These are phyloP conservation scores for Tortricodes alternella DNA, from an alignment of 2,888 invertebrate species.

Conservation along the genomic window DNA sequence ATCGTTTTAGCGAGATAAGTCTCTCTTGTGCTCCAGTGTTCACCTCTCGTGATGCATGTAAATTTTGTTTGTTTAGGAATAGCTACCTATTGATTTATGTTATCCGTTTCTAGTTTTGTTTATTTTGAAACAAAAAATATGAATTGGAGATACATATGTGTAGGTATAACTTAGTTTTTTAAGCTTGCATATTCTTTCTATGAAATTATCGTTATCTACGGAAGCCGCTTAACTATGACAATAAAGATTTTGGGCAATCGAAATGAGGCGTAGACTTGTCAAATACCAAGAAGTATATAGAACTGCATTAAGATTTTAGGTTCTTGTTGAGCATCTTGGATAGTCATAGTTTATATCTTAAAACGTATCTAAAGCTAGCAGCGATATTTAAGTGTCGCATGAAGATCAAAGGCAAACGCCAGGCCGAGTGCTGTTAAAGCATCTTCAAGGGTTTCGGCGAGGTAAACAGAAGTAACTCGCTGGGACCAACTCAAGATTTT, in stretches of 20 bases:
- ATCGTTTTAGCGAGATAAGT: conserved; percentile 82
- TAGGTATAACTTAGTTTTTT: neutral
- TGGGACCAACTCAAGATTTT: conserved; percentile 40
- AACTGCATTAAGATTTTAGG: too few relatives aligned
- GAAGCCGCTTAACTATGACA: too few relatives aligned
- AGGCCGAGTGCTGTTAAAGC: conserved; percentile 70
- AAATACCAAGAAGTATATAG: neutral
- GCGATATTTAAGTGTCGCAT: conserved; percentile 68
- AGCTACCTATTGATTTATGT: conserved; percentile 57
- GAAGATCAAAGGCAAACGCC: conserved; percentile 70
- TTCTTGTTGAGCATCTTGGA: too few relatives aligned
- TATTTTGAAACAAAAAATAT: conserved; percentile 3
- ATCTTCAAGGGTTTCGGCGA: conserved; percentile 72
- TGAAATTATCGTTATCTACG: too few relatives aligned
- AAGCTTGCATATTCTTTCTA: too few relatives aligned
- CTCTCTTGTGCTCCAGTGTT: conserved; percentile 70
- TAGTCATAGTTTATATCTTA: neutral
- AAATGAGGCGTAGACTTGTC: too few relatives aligned
- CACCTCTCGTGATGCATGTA: conserved; percentile 71
- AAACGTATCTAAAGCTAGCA: neutral
- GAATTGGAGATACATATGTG: neutral
- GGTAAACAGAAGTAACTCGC: conserved; percentile 72
- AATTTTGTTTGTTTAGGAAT: conserved; percentile 67
- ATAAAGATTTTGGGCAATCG: too few relatives aligned
- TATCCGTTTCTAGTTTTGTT: conserved; percentile 34